Evolutionary conservation across 2,888 invertebrate genomes (phyloP).

Genomic region (Venusia cambrica): DNA sequence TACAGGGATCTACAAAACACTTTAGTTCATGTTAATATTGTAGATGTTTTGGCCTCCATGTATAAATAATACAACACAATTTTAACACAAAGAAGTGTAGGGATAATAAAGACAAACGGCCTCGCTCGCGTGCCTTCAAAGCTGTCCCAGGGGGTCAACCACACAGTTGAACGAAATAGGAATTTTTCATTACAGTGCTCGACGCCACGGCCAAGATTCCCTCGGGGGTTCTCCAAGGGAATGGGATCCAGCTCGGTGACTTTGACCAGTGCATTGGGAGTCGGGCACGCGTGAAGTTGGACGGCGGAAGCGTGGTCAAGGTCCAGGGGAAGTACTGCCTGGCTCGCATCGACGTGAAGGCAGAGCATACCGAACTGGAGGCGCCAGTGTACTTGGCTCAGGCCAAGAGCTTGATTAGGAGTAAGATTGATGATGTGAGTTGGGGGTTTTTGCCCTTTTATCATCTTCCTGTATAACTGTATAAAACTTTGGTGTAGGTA

Average conservation of each 20-base stretch:
- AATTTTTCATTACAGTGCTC: slow-evolving; percentile 82
- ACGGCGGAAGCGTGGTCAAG: slow-evolving; percentile 80
- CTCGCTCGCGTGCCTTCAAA: slow-evolving; percentile 30
- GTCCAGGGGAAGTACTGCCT: slow-evolving; percentile 86
- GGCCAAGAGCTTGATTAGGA: slow-evolving; percentile 83
- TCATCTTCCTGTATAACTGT: not conserved
- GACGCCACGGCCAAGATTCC: slow-evolving; percentile 87
- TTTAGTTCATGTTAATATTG: slow-evolving; percentile 12
- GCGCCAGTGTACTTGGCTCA: slow-evolving; percentile 84
- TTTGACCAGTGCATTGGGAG: slow-evolving; percentile 85
- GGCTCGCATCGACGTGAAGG: slow-evolving; percentile 83
- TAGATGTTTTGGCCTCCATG: slow-evolving; percentile 9
- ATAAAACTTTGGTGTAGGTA: no score
- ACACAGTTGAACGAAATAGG: slow-evolving; percentile 41
- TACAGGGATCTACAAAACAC: not conserved
- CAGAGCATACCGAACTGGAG: slow-evolving; percentile 79
- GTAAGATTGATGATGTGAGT: slow-evolving; percentile 83
- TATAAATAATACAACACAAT: slow-evolving; percentile 18
- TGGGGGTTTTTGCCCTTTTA: slow-evolving; percentile 13
- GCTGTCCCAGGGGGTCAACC: slow-evolving; percentile 36
- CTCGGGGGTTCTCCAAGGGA: slow-evolving; percentile 85
- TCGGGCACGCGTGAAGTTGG: slow-evolving; percentile 81
- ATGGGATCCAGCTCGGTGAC: slow-evolving; percentile 86
- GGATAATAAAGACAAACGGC: slow-evolving; percentile 26
- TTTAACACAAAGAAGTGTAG: slow-evolving; percentile 30